Percentiles rank a stretch among this genome's conserved stretches.
Conservation (phyloP, 2,888 invertebrate species). For the Sinodicranocentrus sp. region DNA sequence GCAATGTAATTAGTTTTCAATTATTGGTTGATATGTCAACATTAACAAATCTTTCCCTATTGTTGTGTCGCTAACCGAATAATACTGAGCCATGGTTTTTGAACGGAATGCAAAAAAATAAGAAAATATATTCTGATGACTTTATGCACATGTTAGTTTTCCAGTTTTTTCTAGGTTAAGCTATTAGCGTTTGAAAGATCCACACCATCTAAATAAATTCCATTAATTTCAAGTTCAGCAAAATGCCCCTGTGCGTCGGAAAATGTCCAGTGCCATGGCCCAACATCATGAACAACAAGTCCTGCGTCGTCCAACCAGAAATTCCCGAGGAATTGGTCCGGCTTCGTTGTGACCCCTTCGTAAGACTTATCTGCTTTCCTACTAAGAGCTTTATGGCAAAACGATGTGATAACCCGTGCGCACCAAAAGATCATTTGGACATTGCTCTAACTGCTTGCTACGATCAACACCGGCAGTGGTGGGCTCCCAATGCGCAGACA, state of each 20-base stretch:
- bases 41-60: too few relatives aligned
- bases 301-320: constrained; percentile 48
- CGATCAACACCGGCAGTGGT: constrained; percentile 74
- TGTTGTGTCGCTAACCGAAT: too few relatives aligned
- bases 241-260: constrained; percentile 67
- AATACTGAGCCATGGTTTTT: too few relatives aligned
- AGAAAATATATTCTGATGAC: too few relatives aligned
- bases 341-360: constrained; percentile 72
- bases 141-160: too few relatives aligned
- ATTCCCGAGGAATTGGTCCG: constrained; percentile 66
- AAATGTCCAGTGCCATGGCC: constrained; percentile 71
- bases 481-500: constrained; percentile 68
- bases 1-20: too few relatives aligned
- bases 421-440: constrained; percentile 73
- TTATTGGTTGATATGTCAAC: constrained; percentile 6
- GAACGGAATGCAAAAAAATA: too few relatives aligned
- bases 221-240: too few relatives aligned
- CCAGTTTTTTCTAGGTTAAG: too few relatives aligned
- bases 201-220: too few relatives aligned
- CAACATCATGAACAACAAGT: constrained; percentile 66
- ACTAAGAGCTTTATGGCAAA: constrained; percentile 72
- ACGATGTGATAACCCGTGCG: constrained; percentile 71
- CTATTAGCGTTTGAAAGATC: too few relatives aligned
- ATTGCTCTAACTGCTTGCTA: constrained; percentile 73
- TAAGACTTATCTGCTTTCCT: constrained; percentile 71